Base-by-base conservation (phyloP, 2,797 vertebrate genomes). In the Austrolebias charrua region DNA sequence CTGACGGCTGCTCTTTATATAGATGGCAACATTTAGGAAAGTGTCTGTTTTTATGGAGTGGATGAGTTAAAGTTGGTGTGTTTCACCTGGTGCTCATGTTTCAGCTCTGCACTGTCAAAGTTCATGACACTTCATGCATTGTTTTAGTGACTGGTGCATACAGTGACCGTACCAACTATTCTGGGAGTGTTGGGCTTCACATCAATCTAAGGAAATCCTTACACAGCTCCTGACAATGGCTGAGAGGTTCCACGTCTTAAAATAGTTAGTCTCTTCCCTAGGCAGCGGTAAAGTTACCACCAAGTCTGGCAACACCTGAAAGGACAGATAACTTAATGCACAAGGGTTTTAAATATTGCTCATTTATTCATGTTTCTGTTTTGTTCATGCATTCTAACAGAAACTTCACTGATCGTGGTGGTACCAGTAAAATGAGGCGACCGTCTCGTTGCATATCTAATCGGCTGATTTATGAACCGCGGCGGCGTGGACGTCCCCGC, bases 131-230 rank as follows among this genome's bases (percentile, higher is more conserved):
- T 68, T 40, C 19, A 47, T 62, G 40, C 55, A 18, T 59, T 75
- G 51, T 75, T 52, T 68, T 14, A 61, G 38, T 74, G 20, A 45
- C 13, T 62, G 35, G 55, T 69, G 47, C 1, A 13, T 43, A n/a
- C 9, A n/a, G 50, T 51, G 38, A n/a, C 24, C 20, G 12, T 62
- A 40, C 15, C 51, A 53, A 64, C 52, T 49, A 16, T 12, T 10
- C 12, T 11, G 48, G 19, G 4, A 48, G 28, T 60, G 54, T 46
- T 44, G 51, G 45, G 50, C 53, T 69, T 64, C 69, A 62, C 48
- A 29, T 74, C 66, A 83, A 35, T 62, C 64, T 69, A 66, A 92
- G 88, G 88, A 90, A 87, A 88, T 90, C 89, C 88, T 86, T 78
- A 83, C 77, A 85, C 88, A 11, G 46, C 56, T 54, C 20, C 70